phyloP scores from a whole-genome alignment of 2,113 vertebrate genomes.

The Pterocles orientalis region DNA sequence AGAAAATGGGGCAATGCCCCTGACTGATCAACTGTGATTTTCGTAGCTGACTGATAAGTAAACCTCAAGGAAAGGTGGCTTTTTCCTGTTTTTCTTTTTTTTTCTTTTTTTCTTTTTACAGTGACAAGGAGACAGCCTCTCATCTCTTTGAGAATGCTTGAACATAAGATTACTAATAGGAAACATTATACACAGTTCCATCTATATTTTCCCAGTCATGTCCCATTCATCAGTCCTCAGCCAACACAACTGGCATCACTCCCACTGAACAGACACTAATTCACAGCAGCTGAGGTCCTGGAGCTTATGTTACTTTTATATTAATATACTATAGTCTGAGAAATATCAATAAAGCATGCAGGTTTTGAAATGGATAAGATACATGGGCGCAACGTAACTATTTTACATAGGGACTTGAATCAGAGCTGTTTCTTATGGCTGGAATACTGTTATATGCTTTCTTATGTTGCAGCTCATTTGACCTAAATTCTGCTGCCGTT shows the following conservation, averaged over 20 bases:
- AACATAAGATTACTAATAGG: neutral
- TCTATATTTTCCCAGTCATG: slow-evolving; percentile 8
- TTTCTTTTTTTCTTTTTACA: neutral
- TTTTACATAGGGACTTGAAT: neutral
- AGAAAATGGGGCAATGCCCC: neutral
- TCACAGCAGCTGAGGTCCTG: slow-evolving; percentile 13
- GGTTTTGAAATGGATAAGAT: neutral
- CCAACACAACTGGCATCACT: neutral
- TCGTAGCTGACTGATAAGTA: neutral
- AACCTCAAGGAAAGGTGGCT: neutral
- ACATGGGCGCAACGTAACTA: neutral
- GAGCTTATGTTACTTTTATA: neutral
- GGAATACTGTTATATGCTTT: neutral
- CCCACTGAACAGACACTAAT: neutral
- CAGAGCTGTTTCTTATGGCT: neutral
- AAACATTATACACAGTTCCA: neutral
- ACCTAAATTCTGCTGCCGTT: slow-evolving; percentile 14
- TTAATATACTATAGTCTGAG: neutral
- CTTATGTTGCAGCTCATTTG: neutral
- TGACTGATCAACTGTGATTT: neutral
- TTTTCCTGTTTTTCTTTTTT: too few relatives aligned
- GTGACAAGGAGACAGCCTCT: neutral
- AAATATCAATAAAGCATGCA: neutral
- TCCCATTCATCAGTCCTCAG: neutral
- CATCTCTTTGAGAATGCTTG: neutral